Conservation (phyloP, 2,113 vertebrate genomes). For the Calidris pugnax region DNA sequence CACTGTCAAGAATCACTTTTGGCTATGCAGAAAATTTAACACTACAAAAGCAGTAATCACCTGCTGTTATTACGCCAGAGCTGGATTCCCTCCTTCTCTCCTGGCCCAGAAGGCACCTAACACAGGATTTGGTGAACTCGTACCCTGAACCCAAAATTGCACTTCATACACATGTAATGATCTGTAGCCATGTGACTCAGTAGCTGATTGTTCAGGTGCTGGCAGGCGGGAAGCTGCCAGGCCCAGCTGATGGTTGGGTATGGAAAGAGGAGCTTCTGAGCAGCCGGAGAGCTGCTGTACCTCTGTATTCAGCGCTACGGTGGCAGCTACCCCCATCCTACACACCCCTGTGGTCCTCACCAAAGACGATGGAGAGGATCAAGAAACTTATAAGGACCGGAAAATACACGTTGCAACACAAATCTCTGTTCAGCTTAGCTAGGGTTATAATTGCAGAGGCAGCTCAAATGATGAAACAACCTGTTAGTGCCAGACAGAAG, state of each 20-base stretch:
- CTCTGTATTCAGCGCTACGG: neutral
- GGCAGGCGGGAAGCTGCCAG: neutral
- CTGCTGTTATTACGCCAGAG: neutral
- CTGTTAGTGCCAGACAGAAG: neutral
- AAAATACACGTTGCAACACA: neutral
- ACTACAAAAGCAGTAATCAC: neutral
- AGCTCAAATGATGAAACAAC: neutral
- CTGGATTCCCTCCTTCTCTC: neutral
- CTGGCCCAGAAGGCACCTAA: neutral
- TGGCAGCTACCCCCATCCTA: neutral
- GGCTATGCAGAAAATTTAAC: neutral
- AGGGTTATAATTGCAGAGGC: neutral
- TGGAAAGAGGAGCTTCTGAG: neutral
- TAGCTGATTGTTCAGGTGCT: neutral
- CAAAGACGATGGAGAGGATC: neutral
- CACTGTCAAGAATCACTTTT: neutral
- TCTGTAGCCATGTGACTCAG: neutral
- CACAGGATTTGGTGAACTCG: neutral
- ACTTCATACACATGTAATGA: neutral
- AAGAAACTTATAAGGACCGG: neutral
- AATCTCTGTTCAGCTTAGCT: neutral
- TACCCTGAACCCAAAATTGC: neutral
- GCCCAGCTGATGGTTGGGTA: fast-evolving
- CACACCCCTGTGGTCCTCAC: neutral
- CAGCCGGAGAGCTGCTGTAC: neutral